Percentiles rank a stretch among this genome's conserved stretches.
phyloP scores from a whole-genome alignment of 2,797 vertebrate species.

The Gallirallus australis region DNA sequence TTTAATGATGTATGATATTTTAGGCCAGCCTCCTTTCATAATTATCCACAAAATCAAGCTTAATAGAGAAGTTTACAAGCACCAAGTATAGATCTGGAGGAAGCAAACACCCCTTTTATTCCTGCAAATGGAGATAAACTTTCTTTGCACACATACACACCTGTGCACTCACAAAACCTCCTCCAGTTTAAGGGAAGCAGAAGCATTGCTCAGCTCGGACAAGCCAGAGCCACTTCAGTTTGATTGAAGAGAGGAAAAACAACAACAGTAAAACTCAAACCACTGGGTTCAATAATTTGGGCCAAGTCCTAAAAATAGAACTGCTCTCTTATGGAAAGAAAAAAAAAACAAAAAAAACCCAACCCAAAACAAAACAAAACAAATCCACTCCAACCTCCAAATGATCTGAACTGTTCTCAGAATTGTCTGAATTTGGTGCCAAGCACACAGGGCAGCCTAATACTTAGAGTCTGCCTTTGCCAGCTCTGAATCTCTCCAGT shows the following conservation, averaged over 20 bases:
- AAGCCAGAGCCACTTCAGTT: slow-evolving; percentile 52
- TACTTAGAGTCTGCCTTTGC: slow-evolving; percentile 21
- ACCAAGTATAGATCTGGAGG: not conserved
- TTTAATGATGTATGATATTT: not conserved
- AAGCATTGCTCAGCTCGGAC: not conserved
- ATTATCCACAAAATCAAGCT: not conserved
- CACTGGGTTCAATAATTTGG: slow-evolving; percentile 49
- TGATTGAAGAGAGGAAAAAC: slow-evolving; percentile 73
- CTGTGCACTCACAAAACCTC: not conserved
- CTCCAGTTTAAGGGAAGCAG: slow-evolving; percentile 55
- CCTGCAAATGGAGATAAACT: slow-evolving; percentile 54
- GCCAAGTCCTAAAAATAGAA: slow-evolving; percentile 79
- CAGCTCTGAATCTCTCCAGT: slow-evolving; percentile 48
- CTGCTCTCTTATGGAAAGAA: slow-evolving; percentile 74
- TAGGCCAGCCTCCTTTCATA: not conserved
- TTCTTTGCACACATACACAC: not conserved
- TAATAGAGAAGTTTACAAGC: slow-evolving; percentile 43
- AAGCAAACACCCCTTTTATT: slow-evolving; percentile 46
- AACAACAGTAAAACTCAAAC: slow-evolving; percentile 74
- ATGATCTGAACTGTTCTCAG: slow-evolving; percentile 70
- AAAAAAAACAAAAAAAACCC: slow-evolving; percentile 32
- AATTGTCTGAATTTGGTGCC: slow-evolving; percentile 70
- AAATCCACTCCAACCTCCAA: not conserved
- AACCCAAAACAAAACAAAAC: not conserved
- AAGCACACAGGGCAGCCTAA: slow-evolving; percentile 59